Percentiles rank a stretch among this genome's conserved stretches.
phyloP scores from a whole-genome alignment of 2,113 vertebrate genomes.

The Muntiacus muntjak region DNA sequence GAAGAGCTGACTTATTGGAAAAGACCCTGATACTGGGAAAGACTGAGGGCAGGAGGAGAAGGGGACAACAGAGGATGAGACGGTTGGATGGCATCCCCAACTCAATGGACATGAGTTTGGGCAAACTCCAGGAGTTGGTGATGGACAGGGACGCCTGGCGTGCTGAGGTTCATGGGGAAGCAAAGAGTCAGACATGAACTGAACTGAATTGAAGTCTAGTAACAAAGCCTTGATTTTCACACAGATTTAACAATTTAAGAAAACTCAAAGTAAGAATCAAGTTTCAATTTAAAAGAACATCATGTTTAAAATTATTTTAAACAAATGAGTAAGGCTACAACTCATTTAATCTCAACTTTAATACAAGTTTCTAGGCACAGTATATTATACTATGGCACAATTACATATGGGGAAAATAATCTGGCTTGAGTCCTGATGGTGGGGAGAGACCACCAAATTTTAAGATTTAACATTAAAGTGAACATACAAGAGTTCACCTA shows the following conservation, averaged over 20 bases:
- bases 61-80: background rate
- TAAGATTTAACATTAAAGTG: background rate
- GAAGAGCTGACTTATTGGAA: background rate
- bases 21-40: background rate
- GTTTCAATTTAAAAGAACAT: conserved; percentile 18
- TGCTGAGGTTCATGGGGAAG: background rate
- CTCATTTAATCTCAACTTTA: conserved; percentile 37
- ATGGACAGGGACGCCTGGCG: background rate
- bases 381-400: background rate
- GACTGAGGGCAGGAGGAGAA: background rate
- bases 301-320: background rate
- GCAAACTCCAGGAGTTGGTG: background rate
- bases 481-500: background rate
- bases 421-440: background rate
- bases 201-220: background rate
- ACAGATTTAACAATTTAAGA: conserved; percentile 13
- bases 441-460: background rate
- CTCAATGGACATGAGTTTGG: background rate
- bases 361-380: conserved; percentile 1
- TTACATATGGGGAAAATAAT: background rate
- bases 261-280: conserved; percentile 26
- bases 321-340: conserved; percentile 6
- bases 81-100: background rate
- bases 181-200: background rate
- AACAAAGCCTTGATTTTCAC: background rate